Evolutionary conservation across 2,888 invertebrate species (phyloP).

Genomic region (Hypena proboscidalis): DNA sequence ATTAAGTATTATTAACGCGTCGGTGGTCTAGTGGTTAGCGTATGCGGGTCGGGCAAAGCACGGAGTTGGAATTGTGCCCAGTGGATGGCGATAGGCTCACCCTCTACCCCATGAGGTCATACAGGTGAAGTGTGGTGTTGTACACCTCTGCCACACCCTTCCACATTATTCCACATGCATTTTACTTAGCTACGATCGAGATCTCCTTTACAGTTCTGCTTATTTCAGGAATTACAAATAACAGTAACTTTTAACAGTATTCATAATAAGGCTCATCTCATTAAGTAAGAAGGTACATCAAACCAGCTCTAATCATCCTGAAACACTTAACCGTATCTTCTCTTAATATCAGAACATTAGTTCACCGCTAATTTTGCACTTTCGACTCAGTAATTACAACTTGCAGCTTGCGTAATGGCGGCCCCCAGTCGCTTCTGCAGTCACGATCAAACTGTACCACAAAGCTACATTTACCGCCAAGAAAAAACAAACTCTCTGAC

Average conservation of each 20-base stretch:
- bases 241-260: neutral
- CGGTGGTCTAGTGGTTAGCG: no score
- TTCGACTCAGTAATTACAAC: conserved; percentile 80
- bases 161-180: no score
- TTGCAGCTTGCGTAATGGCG: conserved; percentile 70
- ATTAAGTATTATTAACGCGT: no score
- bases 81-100: no score
- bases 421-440: conserved; percentile 75
- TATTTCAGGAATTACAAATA: neutral
- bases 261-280: conserved; percentile 3
- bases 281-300: no score
- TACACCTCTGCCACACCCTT: no score
- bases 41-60: no score
- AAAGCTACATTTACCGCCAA: conserved; percentile 44
- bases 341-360: conserved; percentile 42
- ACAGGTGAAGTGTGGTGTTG: no score
- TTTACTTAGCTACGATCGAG: no score
- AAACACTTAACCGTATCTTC: conserved; percentile 26
- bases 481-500: conserved; percentile 28
- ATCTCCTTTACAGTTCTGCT: no score
- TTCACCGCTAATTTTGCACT: conserved; percentile 74
- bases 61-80: no score
- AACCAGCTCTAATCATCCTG: conserved; percentile 25
- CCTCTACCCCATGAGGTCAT: no score
- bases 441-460: conserved; percentile 72